Percentiles rank a stretch among this genome's conserved stretches.
Evolutionary conservation across 2,797 vertebrate genomes (phyloP).

Genomic region (Malurus leucopterus): DNA sequence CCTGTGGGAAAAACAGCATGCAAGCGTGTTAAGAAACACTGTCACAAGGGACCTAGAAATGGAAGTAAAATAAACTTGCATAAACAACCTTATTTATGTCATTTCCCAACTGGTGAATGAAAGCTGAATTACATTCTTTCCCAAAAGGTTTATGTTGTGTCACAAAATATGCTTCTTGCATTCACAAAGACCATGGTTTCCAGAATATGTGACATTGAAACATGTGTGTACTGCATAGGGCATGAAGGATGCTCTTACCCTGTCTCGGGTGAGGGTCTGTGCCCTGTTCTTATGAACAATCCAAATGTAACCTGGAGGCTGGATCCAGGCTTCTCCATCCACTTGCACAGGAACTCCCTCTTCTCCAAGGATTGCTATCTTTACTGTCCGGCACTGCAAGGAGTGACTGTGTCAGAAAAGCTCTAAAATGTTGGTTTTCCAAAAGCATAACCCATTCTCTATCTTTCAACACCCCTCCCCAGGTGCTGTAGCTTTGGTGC

Average conservation of each 20-base stretch:
- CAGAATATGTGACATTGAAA: accelerated
- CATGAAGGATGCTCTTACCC: constrained; percentile 71
- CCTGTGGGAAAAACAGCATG: constrained; percentile 19
- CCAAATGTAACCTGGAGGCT: constrained; percentile 91
- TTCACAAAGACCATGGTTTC: not conserved
- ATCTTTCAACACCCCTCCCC: not conserved
- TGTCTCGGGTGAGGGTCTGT: constrained; percentile 91
- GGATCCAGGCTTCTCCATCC: constrained; percentile 95
- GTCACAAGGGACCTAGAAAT: not conserved
- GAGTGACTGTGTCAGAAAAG: not conserved
- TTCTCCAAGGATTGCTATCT: constrained; percentile 93
- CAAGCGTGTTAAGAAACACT: not conserved
- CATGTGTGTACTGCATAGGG: accelerated
- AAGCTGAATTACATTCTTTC: not conserved
- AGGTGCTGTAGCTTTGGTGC: not conserved
- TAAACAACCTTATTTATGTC: not conserved
- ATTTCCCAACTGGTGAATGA: not conserved
- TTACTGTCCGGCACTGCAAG: constrained; percentile 89
- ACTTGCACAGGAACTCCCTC: constrained; percentile 97
- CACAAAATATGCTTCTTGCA: not conserved
- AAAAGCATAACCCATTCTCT: not conserved
- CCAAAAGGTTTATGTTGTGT: not conserved
- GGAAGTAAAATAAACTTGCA: not conserved
- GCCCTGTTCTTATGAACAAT: constrained; percentile 95
- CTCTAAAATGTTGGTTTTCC: not conserved